These are phyloP conservation scores for Calosoma granatense DNA, from an alignment of 1,140 invertebrate genomes.

Conservation along the genomic window DNA sequence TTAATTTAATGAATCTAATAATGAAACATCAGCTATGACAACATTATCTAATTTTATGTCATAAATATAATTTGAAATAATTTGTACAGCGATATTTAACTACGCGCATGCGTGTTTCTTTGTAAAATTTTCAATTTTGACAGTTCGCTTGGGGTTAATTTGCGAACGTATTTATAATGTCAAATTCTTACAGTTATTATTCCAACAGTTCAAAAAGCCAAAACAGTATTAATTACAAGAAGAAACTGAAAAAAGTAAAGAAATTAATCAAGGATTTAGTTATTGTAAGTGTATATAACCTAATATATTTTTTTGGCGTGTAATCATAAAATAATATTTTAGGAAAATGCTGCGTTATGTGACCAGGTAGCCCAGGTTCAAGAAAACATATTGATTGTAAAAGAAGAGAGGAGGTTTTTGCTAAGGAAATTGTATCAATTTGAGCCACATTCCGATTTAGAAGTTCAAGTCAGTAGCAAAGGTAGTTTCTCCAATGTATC, in stretches of 20 bases:
- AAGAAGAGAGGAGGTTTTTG: constrained; percentile 65
- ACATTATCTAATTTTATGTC: too few relatives aligned
- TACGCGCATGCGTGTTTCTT: too few relatives aligned
- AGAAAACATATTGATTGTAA: constrained; percentile 60
- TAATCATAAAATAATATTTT: constrained; percentile 5
- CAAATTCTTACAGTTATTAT: constrained; percentile 15
- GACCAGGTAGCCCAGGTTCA: constrained; percentile 70
- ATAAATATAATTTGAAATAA: too few relatives aligned
- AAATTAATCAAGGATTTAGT: constrained; percentile 31
- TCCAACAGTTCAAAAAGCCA: constrained; percentile 7
- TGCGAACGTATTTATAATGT: too few relatives aligned
- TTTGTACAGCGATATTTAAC: too few relatives aligned
- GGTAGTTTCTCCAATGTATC: constrained; percentile 1
- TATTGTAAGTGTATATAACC: constrained; percentile 22
- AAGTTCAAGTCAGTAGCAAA: constrained; percentile 26
- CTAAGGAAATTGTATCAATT: constrained; percentile 53
- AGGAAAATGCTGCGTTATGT: constrained; percentile 74
- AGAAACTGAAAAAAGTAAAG: constrained; percentile 29
- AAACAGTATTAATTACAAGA: constrained; percentile 20
- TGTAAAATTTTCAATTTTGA: too few relatives aligned
- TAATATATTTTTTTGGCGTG: constrained; percentile 9
- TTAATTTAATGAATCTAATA: too few relatives aligned
- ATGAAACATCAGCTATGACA: too few relatives aligned
- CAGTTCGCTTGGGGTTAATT: too few relatives aligned
- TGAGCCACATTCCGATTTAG: constrained; percentile 46